A percentile compares a stretch with the other conserved stretches of the same genome.
These are phyloP conservation scores for Muntiacus muntjak DNA, from an alignment of 2,113 vertebrate genomes.

Conservation along the genomic window DNA sequence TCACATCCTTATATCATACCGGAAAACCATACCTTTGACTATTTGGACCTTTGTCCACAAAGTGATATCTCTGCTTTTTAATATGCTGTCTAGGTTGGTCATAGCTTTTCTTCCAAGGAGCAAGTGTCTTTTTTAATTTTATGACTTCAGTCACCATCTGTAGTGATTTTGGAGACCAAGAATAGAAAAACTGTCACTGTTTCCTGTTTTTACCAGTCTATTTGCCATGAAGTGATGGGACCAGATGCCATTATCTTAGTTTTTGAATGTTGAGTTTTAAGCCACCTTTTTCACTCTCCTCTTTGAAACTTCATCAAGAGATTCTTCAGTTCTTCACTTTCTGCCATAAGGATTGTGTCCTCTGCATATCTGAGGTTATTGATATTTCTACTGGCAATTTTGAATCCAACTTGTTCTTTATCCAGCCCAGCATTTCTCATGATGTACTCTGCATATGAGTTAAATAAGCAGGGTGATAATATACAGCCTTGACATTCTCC, in stretches of 20 bases:
- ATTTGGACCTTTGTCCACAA: neutral
- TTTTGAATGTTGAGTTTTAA: neutral
- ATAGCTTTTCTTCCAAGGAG: neutral
- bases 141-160: neutral
- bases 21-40: neutral
- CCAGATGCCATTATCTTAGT: neutral
- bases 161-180: neutral
- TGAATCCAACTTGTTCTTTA: neutral
- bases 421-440: neutral
- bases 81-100: neutral
- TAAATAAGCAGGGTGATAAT: neutral
- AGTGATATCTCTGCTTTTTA: neutral
- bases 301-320: neutral
- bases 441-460: neutral
- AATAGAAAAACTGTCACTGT: neutral
- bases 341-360: neutral
- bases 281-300: neutral
- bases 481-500: neutral
- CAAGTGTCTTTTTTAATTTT: neutral
- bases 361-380: neutral
- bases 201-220: neutral
- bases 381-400: neutral
- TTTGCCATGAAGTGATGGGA: neutral
- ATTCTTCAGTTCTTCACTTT: neutral
- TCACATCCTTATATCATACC: neutral